Percentiles rank a stretch among this genome's conserved stretches.
Conservation (phyloP, 2,888 invertebrate genomes). For the Tinea trinotella region DNA sequence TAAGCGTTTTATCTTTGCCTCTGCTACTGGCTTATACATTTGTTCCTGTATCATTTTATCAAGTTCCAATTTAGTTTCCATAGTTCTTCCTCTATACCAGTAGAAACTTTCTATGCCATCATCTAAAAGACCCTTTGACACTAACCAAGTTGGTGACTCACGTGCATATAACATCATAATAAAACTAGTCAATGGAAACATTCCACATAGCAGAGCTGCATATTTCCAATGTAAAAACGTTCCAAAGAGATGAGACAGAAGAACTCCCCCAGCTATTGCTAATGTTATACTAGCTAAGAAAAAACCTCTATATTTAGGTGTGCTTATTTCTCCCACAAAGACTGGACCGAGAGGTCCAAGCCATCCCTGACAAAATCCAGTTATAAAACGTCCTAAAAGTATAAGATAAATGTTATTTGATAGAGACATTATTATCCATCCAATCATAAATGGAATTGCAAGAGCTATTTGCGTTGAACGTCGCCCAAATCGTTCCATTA, state of each 20-base stretch:
- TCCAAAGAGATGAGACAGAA: slow-evolving; percentile 76
- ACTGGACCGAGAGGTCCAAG: slow-evolving; percentile 70
- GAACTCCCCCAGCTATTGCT: slow-evolving; percentile 75
- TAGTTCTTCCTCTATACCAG: slow-evolving; percentile 72
- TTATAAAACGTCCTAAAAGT: slow-evolving; percentile 69
- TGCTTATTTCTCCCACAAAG: slow-evolving; percentile 73
- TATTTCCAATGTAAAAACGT: slow-evolving; percentile 74
- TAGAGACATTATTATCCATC: slow-evolving; percentile 73
- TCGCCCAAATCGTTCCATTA: slow-evolving; percentile 75
- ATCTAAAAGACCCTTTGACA: slow-evolving; percentile 69
- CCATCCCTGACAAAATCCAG: slow-evolving; percentile 73
- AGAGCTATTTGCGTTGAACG: slow-evolving; percentile 65
- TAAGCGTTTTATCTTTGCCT: slow-evolving; percentile 46
- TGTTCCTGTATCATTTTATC: slow-evolving; percentile 58
- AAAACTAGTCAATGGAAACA: slow-evolving; percentile 66
- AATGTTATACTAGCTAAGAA: slow-evolving; percentile 75
- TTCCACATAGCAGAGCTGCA: slow-evolving; percentile 68
- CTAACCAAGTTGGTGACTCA: slow-evolving; percentile 80
- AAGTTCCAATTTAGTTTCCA: slow-evolving; percentile 60
- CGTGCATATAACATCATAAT: slow-evolving; percentile 72
- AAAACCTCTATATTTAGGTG: slow-evolving; percentile 75
- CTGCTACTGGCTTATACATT: slow-evolving; percentile 39
- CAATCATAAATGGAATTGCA: slow-evolving; percentile 64
- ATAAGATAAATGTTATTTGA: slow-evolving; percentile 59
- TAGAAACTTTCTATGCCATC: slow-evolving; percentile 73